Conservation (phyloP, 1,140 invertebrate genomes). For the Sitobion miscanthi region DNA sequence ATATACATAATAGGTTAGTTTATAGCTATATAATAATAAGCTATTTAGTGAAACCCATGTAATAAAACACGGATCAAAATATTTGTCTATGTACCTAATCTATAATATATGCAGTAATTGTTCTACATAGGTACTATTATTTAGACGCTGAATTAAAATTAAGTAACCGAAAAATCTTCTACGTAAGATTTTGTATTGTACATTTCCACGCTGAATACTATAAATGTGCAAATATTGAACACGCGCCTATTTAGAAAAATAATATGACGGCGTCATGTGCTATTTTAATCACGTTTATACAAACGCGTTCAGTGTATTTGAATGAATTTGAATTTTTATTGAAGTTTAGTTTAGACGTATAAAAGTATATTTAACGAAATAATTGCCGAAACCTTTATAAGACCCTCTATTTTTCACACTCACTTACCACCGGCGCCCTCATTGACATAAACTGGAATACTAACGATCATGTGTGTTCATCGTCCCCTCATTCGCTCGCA, state of each 20-base stretch:
- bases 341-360: not conserved
- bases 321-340: not conserved
- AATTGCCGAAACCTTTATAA: not conserved
- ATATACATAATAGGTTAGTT: not conserved
- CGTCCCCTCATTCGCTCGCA: not conserved
- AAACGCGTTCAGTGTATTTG: not conserved
- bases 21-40: not conserved
- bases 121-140: not conserved
- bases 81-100: not conserved
- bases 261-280: not conserved
- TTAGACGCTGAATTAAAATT: not conserved
- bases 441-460: not conserved
- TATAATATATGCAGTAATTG: too few relatives aligned
- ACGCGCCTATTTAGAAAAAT: not conserved
- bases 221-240: not conserved
- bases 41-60: not conserved
- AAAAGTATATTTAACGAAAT: not conserved
- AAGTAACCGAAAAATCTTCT: not conserved
- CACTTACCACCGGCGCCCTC: constrained; percentile 12
- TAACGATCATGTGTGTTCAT: constrained; percentile 33
- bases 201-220: not conserved
- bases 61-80: not conserved
- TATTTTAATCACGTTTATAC: not conserved
- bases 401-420: constrained; percentile 29
- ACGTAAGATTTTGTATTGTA: not conserved